phyloP scores from a whole-genome alignment of 92 coral and sea anemone species.

The Zoanthus gigantus region DNA sequence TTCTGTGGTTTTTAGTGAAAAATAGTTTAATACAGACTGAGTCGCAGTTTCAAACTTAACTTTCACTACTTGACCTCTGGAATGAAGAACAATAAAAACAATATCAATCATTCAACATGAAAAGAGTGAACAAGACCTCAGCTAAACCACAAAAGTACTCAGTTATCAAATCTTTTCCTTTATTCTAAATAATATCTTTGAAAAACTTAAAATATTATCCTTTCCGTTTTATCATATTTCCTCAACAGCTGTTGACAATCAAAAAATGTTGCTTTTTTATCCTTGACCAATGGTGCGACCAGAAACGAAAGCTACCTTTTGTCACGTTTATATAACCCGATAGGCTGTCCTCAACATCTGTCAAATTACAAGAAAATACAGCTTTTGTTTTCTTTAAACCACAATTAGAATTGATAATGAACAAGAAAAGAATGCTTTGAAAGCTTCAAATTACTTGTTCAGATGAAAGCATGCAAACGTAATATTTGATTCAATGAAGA shows the following conservation, averaged over 20 bases:
- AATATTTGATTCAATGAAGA: not conserved
- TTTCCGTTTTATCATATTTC: not conserved
- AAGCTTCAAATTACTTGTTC: constrained; percentile 24
- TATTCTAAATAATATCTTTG: not conserved
- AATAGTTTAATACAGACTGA: too few relatives aligned
- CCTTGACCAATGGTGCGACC: constrained; percentile 21
- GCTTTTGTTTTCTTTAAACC: constrained; percentile 39
- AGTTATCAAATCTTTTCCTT: not conserved
- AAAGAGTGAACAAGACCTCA: not conserved
- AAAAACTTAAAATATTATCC: not conserved
- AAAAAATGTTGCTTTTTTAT: not conserved
- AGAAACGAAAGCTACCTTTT: constrained; percentile 21
- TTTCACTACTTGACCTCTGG: too few relatives aligned
- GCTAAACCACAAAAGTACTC: not conserved
- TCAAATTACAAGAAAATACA: constrained; percentile 24
- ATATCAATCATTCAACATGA: not conserved
- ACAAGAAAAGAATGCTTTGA: constrained; percentile 19
- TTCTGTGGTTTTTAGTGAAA: too few relatives aligned
- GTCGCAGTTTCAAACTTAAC: too few relatives aligned
- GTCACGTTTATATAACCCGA: constrained; percentile 23
- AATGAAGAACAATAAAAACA: too few relatives aligned
- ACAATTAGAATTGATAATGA: constrained; percentile 40
- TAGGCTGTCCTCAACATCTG: constrained; percentile 34
- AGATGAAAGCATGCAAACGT: constrained; percentile 14
- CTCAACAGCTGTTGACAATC: not conserved